phyloP scores from a whole-genome alignment of 2,113 vertebrate genomes.

The Grammomys surdaster region DNA sequence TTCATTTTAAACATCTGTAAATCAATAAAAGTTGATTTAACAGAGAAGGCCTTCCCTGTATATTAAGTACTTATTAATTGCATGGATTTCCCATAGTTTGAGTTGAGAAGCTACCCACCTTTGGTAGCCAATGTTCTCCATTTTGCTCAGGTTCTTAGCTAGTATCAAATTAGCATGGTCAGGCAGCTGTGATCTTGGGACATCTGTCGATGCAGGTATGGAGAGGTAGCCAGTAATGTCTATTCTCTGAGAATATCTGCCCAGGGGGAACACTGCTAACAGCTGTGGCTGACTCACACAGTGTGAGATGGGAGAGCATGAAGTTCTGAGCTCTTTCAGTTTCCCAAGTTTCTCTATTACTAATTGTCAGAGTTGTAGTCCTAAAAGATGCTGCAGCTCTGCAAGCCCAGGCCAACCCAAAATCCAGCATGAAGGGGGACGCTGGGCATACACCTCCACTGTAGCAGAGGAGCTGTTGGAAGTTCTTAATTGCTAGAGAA shows the following conservation, averaged over 20 bases:
- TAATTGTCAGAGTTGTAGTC: slow-evolving; percentile 28
- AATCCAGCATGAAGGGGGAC: neutral
- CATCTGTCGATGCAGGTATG: neutral
- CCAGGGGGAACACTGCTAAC: slow-evolving; percentile 47
- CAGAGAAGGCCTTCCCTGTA: neutral
- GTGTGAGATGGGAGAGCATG: neutral
- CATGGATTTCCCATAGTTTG: neutral
- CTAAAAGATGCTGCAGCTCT: neutral
- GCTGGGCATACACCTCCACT: neutral
- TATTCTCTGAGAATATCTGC: neutral
- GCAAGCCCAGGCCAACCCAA: neutral
- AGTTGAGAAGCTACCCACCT: neutral
- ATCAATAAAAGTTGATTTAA: slow-evolving; percentile 7
- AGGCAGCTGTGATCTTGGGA: neutral
- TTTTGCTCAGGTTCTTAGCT: neutral
- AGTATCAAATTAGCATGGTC: neutral
- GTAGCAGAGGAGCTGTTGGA: neutral
- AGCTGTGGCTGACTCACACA: slow-evolving; percentile 33
- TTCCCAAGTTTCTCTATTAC: slow-evolving; percentile 18
- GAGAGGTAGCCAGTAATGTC: neutral
- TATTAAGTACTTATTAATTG: neutral
- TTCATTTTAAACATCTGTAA: slow-evolving; percentile 43
- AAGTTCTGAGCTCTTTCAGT: slow-evolving; percentile 30
- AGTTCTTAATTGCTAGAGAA: neutral
- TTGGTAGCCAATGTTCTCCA: neutral